Percentiles rank a stretch among this genome's conserved stretches.
Evolutionary conservation across 2,113 vertebrate genomes (phyloP).

Genomic region (Phaethon lepturus): DNA sequence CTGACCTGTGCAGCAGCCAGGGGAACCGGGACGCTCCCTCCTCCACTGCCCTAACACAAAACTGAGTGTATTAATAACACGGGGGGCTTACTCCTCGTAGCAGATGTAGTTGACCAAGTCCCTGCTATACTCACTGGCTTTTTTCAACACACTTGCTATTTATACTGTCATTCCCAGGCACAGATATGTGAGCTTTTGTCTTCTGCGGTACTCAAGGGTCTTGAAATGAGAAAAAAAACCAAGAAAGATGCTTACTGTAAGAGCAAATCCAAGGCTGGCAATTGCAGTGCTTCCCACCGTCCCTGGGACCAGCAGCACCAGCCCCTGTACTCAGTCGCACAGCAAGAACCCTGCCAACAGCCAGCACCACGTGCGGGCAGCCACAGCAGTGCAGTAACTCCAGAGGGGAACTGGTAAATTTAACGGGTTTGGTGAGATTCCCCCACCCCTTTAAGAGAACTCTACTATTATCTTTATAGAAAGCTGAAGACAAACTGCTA

Average conservation of each 20-base stretch:
- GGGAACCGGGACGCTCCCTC: neutral
- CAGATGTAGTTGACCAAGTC: neutral
- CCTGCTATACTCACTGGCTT: rapidly evolving
- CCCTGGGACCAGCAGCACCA: neutral
- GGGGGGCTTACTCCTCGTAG: neutral
- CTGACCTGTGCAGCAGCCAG: neutral
- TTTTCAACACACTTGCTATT: neutral
- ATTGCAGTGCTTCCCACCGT: neutral
- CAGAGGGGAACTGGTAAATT: too few relatives aligned
- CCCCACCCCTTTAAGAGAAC: neutral
- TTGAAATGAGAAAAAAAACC: neutral
- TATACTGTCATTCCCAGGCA: neutral
- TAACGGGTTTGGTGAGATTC: neutral
- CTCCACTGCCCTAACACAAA: neutral
- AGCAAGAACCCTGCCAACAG: neutral
- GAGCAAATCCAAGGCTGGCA: neutral
- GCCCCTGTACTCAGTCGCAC: neutral
- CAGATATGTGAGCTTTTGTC: neutral
- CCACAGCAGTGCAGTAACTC: neutral
- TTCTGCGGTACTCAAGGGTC: neutral
- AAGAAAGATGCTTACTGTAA: neutral
- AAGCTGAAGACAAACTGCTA: neutral
- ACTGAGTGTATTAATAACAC: rapidly evolving
- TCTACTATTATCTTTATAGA: neutral
- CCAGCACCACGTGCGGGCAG: rapidly evolving